Evolutionary conservation across 2,888 invertebrate species (phyloP).

Genomic region (Xestia ashworthii): DNA sequence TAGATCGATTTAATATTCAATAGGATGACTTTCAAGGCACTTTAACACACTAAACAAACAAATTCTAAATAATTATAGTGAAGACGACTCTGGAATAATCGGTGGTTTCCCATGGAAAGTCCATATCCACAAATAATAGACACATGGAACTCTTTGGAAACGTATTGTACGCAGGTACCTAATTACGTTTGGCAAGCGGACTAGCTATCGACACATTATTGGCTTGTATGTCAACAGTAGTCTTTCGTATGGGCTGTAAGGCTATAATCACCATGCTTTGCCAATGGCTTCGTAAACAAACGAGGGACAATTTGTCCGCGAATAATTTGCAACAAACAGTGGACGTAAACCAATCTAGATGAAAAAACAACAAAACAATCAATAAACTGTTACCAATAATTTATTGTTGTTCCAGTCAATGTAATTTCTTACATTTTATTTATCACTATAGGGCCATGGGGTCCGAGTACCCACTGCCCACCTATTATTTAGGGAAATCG

Average conservation of each 20-base stretch:
- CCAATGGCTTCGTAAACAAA: background rate
- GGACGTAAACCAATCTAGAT: no score
- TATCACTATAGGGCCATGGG: no score
- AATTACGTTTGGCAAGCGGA: constrained; percentile 28
- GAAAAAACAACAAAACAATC: no score
- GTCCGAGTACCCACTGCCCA: no score
- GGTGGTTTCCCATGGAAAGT: constrained; percentile 15
- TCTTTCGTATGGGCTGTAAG: background rate
- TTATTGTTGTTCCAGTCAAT: no score
- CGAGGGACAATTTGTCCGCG: no score
- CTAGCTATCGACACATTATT: background rate
- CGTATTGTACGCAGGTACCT: background rate
- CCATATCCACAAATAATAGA: background rate
- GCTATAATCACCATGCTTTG: background rate
- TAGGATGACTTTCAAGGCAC: no score
- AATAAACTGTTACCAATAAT: no score
- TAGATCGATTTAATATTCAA: no score
- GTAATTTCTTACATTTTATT: no score
- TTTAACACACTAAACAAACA: background rate
- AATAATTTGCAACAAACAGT: no score
- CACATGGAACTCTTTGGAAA: constrained; percentile 3
- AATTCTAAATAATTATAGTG: background rate
- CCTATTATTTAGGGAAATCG: no score
- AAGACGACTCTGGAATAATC: background rate
- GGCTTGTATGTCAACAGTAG: constrained; percentile 1